Base-by-base conservation (phyloP, 2,797 vertebrate species). In the Eupleurogrammus muticus region DNA sequence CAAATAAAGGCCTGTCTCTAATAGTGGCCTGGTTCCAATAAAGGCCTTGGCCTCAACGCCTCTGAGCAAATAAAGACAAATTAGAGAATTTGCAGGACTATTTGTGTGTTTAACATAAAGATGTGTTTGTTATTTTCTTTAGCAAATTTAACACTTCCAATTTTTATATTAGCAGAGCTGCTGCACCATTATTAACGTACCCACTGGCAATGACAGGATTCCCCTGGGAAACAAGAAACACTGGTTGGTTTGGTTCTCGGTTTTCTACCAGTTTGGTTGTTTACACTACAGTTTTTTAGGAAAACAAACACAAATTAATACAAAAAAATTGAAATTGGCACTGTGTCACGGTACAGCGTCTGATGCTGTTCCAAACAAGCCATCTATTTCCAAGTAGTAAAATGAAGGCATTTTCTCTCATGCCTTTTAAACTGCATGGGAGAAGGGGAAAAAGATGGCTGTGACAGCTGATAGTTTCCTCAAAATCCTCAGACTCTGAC, bases 351-450 rank as follows among this genome's bases (percentile, higher is more conserved):
- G 35, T 20, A 11, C 21, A 17, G 40, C 10, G 34, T 63, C 55
- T 58, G 34, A 2, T 38, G 35, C 20, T 35, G 54, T 42, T 61
- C 59, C 34, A 11, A 58, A 68, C 49, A 44, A 47, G 16, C 2
- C 72, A 20, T 63, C 42, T 67, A 56, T 76, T 64, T 58, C 48
- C 72, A 70, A 61, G 75, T 32, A 28, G 21, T 47, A 49, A 9
- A 21, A 35, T 32, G 21, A 1, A 21, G 13, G 9, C 1, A 21
- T 69, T 76, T 20, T 35, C 19, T 49, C 11, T 28, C 2, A 44
- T 44, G 49, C 32, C 40, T 52, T 70, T 76, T 13, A 49, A 56
- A 60, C 52, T 17, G 35, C 34, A 10, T n/a, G 35, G 0, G 32
- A 47, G 19, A 11, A 2, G 6, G 17, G 20, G 21, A 34, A 6